Percentiles rank a stretch among this genome's conserved stretches.
Evolutionary conservation across 92 coral and sea anemone species (phyloP).

Genomic region (Metridium senile): DNA sequence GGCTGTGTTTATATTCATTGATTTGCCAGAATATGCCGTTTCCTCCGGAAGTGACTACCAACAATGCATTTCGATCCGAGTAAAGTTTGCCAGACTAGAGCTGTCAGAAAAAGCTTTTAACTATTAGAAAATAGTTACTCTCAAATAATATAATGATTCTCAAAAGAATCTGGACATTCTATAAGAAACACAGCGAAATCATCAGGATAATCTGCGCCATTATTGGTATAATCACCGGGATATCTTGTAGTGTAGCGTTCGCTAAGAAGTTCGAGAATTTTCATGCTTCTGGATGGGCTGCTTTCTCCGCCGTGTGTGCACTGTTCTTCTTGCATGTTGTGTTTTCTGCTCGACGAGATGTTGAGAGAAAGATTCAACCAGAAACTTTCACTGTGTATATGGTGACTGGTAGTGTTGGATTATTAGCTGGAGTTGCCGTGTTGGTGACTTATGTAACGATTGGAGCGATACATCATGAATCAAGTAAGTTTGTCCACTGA

Average conservation of each 20-base stretch:
- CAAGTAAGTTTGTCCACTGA: constrained; percentile 36
- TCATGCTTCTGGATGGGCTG: constrained; percentile 76
- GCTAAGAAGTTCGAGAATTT: constrained; percentile 56
- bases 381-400: constrained; percentile 36
- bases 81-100: background rate
- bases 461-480: constrained; percentile 57
- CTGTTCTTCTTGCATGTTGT: constrained; percentile 48
- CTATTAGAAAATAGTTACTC: too few species aligned
- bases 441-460: constrained; percentile 54
- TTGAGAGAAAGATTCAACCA: constrained; percentile 41
- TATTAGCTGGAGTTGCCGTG: constrained; percentile 47
- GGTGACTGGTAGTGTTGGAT: constrained; percentile 60
- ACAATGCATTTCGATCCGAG: background rate
- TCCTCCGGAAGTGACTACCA: too few species aligned
- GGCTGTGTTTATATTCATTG: too few species aligned
- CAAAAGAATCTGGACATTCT: background rate
- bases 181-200: constrained; percentile 4
- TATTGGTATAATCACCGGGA: constrained; percentile 64
- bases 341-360: constrained; percentile 67
- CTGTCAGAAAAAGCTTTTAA: background rate
- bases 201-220: constrained; percentile 51
- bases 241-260: constrained; percentile 56
- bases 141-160: background rate
- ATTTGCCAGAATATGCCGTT: too few species aligned
- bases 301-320: constrained; percentile 70